Conservation (phyloP, 2,113 vertebrate species). For the Craseonycteris thonglongyai region DNA sequence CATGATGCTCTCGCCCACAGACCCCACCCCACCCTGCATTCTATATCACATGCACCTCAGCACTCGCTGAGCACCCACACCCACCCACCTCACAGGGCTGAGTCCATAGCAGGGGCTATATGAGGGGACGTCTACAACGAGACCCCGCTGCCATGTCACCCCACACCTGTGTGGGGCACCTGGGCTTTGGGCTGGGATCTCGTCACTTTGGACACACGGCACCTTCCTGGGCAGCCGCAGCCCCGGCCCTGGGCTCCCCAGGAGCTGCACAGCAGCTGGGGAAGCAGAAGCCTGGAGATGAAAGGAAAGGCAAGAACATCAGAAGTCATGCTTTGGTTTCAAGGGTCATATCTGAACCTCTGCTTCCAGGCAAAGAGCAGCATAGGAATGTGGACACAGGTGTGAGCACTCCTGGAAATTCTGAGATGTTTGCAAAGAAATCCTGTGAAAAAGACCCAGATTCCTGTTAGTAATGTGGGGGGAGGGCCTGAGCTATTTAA, state of each 20-base stretch:
- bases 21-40: background rate
- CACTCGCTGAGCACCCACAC: background rate
- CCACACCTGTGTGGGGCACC: background rate
- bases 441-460: background rate
- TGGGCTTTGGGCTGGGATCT: background rate
- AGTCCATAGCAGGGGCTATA: background rate
- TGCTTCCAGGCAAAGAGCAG: background rate
- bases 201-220: background rate
- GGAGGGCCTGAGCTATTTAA: background rate
- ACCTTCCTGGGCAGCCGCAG: background rate
- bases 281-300: background rate
- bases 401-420: background rate
- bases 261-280: background rate
- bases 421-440: background rate
- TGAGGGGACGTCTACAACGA: background rate
- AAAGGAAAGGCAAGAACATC: background rate
- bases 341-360: background rate
- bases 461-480: rapidly evolving
- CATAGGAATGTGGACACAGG: rapidly evolving
- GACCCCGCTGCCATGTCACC: background rate
- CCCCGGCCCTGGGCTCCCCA: background rate
- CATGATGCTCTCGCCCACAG: too few relatives aligned
- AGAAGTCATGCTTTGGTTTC: background rate
- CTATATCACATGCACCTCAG: background rate
- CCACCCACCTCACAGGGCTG: background rate